Conservation (phyloP, 2,113 vertebrate genomes). For the Anhinga anhinga region DNA sequence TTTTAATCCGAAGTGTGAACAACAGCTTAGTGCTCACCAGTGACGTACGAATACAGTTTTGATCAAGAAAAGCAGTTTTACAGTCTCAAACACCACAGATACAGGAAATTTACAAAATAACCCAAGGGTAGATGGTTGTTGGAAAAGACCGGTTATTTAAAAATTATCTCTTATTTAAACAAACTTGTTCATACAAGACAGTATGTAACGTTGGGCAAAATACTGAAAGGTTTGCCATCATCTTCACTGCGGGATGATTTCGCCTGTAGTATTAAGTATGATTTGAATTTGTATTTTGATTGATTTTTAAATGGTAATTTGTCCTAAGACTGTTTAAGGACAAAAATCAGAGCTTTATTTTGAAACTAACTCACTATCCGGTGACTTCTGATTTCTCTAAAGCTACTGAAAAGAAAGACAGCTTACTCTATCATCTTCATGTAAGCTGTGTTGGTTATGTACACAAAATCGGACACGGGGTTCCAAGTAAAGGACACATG, state of each 20-base stretch:
- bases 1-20: neutral
- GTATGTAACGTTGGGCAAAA: neutral
- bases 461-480: neutral
- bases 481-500: neutral
- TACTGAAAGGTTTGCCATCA: neutral
- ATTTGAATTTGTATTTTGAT: neutral
- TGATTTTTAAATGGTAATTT: neutral
- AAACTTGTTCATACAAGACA: neutral
- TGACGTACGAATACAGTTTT: neutral
- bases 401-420: neutral
- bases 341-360: neutral
- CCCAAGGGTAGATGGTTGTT: neutral
- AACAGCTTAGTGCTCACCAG: neutral
- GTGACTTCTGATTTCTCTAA: neutral
- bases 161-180: neutral
- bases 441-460: neutral
- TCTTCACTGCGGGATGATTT: neutral
- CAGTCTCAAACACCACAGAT: neutral
- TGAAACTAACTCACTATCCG: neutral
- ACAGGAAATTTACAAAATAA: neutral
- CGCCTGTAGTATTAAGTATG: too few relatives aligned
- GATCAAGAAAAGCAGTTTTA: neutral
- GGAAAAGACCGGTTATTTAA: neutral
- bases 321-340: neutral
- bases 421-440: neutral